phyloP scores from a whole-genome alignment of 2,113 vertebrate species.

The Picathartes gymnocephalus region DNA sequence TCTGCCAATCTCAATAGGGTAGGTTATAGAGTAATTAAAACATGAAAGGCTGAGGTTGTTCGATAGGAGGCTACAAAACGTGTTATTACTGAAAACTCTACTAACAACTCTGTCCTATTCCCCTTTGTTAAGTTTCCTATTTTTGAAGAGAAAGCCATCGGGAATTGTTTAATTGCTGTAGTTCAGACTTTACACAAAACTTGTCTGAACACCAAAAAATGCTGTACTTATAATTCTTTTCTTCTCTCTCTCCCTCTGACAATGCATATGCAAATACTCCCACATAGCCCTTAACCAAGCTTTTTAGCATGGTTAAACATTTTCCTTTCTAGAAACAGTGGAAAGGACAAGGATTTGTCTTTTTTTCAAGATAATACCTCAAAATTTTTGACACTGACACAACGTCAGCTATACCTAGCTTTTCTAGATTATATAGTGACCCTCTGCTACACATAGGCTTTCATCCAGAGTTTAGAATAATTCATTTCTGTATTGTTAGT shows the following conservation, averaged over 20 bases:
- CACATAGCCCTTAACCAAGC: conserved; percentile 16
- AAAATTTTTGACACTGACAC: neutral
- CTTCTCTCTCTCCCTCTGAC: neutral
- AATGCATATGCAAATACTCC: conserved; percentile 10
- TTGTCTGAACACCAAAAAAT: neutral
- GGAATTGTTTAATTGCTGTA: neutral
- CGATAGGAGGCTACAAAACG: neutral
- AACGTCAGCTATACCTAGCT: neutral
- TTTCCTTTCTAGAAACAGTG: neutral
- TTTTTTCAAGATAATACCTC: neutral
- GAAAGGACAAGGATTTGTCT: neutral
- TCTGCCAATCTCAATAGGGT: neutral
- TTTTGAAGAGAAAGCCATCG: neutral
- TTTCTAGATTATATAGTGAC: neutral
- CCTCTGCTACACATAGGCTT: neutral
- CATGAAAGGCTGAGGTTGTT: neutral
- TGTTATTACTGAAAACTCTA: neutral
- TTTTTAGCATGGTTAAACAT: conserved; percentile 1
- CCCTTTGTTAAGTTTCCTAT: neutral
- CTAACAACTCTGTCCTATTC: neutral
- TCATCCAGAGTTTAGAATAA: neutral
- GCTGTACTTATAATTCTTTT: conserved; percentile 19
- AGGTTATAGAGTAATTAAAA: neutral
- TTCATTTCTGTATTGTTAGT: neutral
- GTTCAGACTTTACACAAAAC: neutral